A percentile compares a stretch with the other conserved stretches of the same genome.
Conservation (phyloP, 2,888 invertebrate species). For the Polymixis flavicincta region DNA sequence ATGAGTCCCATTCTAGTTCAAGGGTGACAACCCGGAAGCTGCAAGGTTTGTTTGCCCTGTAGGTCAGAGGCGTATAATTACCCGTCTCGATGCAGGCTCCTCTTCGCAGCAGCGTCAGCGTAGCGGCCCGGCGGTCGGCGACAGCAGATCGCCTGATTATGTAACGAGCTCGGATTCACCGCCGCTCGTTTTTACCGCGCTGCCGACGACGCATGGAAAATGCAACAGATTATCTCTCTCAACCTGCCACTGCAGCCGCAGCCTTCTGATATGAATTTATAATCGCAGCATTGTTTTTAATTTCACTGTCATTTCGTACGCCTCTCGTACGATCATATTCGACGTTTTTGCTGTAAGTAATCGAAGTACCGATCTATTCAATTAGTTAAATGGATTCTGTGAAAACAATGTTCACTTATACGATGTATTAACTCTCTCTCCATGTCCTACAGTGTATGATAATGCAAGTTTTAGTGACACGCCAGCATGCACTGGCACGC, state of each 20-base stretch:
- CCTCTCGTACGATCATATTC: conserved; percentile 29
- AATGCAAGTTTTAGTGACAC: conserved; percentile 7
- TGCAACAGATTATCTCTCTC: conserved; percentile 79
- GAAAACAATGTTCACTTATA: conserved; percentile 34
- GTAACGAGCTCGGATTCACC: conserved; percentile 78
- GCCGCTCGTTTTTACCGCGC: conserved; percentile 68
- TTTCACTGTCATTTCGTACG: conserved; percentile 61
- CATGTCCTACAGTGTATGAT: conserved; percentile 27
- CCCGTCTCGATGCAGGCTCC: neutral
- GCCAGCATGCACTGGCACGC: conserved; percentile 31
- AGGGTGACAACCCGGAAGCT: neutral
- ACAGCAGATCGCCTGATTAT: conserved; percentile 76
- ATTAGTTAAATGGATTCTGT: conserved; percentile 63
- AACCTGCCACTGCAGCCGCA: conserved; percentile 53
- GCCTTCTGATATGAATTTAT: conserved; percentile 65
- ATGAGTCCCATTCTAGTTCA: neutral
- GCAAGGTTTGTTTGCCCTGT: neutral
- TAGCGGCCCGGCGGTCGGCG: conserved; percentile 67
- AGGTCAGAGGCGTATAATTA: neutral
- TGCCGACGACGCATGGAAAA: conserved; percentile 66
- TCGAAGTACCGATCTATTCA: conserved; percentile 62
- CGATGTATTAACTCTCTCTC: conserved; percentile 27
- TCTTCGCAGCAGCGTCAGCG: conserved; percentile 59
- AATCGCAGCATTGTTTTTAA: conserved; percentile 64
- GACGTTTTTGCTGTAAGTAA: conserved; percentile 58